phyloP scores from a whole-genome alignment of 2,888 invertebrate species.

The Cecidostiba fungosa region DNA sequence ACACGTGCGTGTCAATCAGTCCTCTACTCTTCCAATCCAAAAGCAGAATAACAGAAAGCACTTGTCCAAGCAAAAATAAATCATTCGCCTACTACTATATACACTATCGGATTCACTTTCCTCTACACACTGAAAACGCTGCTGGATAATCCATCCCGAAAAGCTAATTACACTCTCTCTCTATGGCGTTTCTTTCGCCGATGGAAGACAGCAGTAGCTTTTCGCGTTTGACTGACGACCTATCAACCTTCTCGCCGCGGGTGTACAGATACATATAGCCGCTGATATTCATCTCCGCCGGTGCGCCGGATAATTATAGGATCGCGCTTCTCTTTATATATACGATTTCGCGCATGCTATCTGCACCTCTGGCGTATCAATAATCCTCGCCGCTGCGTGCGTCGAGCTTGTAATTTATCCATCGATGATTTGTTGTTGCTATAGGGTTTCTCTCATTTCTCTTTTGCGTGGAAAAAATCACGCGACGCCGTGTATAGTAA shows the following conservation, averaged over 20 bases:
- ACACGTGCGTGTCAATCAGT: neutral
- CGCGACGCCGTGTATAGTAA: neutral
- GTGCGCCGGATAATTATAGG: constrained; percentile 30
- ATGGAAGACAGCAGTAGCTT: neutral
- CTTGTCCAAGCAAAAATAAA: constrained; percentile 9
- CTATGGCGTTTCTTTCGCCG: neutral
- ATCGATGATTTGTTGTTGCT: constrained; percentile 41
- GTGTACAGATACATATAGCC: constrained; percentile 2
- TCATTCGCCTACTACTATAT: neutral
- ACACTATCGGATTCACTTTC: neutral
- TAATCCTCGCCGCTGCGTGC: neutral
- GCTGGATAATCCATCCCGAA: constrained; percentile 34
- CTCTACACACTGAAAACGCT: neutral
- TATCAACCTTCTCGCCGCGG: constrained; percentile 42
- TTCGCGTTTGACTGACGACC: constrained; percentile 45
- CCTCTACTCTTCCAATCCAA: neutral
- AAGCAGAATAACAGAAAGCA: neutral
- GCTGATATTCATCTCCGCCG: constrained; percentile 47
- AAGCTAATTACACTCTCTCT: constrained; percentile 47
- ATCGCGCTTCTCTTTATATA: constrained; percentile 43
- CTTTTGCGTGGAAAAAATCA: constrained; percentile 18
- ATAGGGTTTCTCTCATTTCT: constrained; percentile 49
- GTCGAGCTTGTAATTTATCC: constrained; percentile 43
- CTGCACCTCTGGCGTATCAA: constrained; percentile 18
- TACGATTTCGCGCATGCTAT: constrained; percentile 39